A percentile compares a stretch with the other conserved stretches of the same genome.
Evolutionary conservation across 2,888 invertebrate genomes (phyloP).

Genomic region (Onthophagus sagittarius): DNA sequence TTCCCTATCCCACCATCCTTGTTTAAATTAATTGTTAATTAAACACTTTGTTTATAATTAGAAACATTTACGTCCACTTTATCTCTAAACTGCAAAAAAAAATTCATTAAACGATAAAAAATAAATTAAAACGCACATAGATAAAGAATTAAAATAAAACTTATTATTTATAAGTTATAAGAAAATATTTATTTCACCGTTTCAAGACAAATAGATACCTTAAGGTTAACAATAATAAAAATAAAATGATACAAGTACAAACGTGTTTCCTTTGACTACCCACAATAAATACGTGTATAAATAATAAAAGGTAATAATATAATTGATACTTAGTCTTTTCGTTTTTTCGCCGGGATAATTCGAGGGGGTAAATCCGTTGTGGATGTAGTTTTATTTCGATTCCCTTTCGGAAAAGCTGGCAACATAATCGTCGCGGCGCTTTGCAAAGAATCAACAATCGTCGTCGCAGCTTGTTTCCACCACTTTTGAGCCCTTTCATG

Average conservation of each 20-base stretch:
- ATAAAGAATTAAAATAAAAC: not conserved
- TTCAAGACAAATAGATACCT: not conserved
- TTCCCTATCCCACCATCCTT: too few species aligned
- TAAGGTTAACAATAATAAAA: constrained; percentile 4
- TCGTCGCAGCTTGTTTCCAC: constrained; percentile 32
- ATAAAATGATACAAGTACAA: constrained; percentile 1
- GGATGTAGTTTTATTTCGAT: constrained; percentile 4
- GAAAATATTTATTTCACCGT: not conserved
- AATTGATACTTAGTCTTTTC: not conserved
- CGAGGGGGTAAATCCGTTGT: not conserved
- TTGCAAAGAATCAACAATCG: constrained; percentile 33
- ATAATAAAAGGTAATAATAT: not conserved
- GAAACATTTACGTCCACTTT: too few species aligned
- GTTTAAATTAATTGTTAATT: too few species aligned
- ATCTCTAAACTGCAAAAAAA: too few species aligned
- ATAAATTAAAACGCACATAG: not conserved
- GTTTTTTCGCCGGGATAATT: not conserved
- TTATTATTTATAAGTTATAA: not conserved
- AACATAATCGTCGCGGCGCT: constrained; percentile 34
- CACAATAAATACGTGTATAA: constrained; percentile 1
- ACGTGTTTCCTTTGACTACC: not conserved
- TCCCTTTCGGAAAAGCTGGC: constrained; percentile 27
- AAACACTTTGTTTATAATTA: too few species aligned
- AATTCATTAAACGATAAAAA: too few species aligned
- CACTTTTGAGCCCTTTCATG: constrained; percentile 32